phyloP scores from a whole-genome alignment of 1,140 invertebrate genomes.

The Tetragnatha versicolor region DNA sequence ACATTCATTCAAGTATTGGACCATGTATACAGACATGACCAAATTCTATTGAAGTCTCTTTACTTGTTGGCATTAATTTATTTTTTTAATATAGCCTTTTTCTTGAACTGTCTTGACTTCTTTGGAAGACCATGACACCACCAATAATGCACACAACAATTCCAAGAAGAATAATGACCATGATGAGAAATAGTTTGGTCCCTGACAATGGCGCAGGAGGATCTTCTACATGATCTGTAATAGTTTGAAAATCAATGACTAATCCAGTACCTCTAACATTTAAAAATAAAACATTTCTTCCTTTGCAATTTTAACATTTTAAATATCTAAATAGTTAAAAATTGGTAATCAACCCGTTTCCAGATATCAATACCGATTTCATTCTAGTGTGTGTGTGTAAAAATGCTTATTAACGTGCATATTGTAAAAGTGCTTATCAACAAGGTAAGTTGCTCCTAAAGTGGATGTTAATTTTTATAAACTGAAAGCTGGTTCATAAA shows the following conservation, averaged over 20 bases:
- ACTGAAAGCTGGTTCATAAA: too few relatives aligned
- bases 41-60: background rate
- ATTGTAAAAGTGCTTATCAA: too few relatives aligned
- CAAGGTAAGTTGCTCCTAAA: too few relatives aligned
- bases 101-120: slow-evolving; percentile 84
- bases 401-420: too few relatives aligned
- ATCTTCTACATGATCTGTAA: slow-evolving; percentile 82
- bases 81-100: slow-evolving; percentile 83
- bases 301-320: too few relatives aligned
- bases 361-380: too few relatives aligned
- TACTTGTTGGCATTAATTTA: background rate
- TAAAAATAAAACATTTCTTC: background rate
- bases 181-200: slow-evolving; percentile 86
- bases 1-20: background rate
- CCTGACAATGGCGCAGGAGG: slow-evolving; percentile 79
- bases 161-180: slow-evolving; percentile 79
- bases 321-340: too few relatives aligned
- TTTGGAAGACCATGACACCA: slow-evolving; percentile 90
- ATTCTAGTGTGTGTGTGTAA: too few relatives aligned
- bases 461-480: too few relatives aligned
- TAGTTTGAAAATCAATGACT: background rate
- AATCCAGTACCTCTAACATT: too few relatives aligned
- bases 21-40: background rate
- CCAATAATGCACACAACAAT: slow-evolving; percentile 81
- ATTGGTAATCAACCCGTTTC: background rate